Base-by-base conservation (phyloP, 2,113 vertebrate species). In the Engraulis encrasicolus region DNA sequence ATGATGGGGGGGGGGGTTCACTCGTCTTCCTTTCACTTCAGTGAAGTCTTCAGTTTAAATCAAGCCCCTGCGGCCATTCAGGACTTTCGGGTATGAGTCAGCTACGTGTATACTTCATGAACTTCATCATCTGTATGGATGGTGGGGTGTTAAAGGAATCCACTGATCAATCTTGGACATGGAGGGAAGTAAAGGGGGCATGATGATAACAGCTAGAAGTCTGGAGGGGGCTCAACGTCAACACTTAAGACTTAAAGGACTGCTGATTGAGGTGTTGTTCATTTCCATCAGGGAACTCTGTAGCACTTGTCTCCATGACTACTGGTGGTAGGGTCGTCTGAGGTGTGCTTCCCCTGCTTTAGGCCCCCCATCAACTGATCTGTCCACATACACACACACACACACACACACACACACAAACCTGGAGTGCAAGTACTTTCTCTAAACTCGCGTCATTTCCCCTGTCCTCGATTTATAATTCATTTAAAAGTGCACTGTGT, bases 1-100 rank as follows among this genome's bases (percentile, higher is more conserved):
- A 91, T 91, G 91, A 92, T 90, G 85, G 85, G 86, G 86, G 86
- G 90, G 85, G 85, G 86, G 86, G 86, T 89, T 14, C 12, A 27
- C 4, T 52, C 20, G 15, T 61, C 54, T n/a, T n/a, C n/a, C n/a
- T n/a, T n/a, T n/a, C n/a, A n/a, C n/a, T n/a, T n/a, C n/a, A n/a
- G n/a, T n/a, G n/a, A n/a, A n/a, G n/a, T n/a, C n/a, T 38, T 31
- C 12, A 34, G 79, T 74, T 66, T 12, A 31, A 66, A n/a, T n/a
- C n/a, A n/a, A 66, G 58, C n/a, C 58, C 37, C 52, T 88, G 84
- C 88, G 91, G 15, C 49, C 27, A 82, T 50, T 48, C 38, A 58
- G 38, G 23, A n/a, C n/a, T n/a, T n/a, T n/a, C 83, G 89, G 83
- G 31, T 19, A 71, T 18, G 85, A 89, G 87, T 82, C 79, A 86